Conservation (phyloP, 2,113 vertebrate species). For the Tetrax tetrax region DNA sequence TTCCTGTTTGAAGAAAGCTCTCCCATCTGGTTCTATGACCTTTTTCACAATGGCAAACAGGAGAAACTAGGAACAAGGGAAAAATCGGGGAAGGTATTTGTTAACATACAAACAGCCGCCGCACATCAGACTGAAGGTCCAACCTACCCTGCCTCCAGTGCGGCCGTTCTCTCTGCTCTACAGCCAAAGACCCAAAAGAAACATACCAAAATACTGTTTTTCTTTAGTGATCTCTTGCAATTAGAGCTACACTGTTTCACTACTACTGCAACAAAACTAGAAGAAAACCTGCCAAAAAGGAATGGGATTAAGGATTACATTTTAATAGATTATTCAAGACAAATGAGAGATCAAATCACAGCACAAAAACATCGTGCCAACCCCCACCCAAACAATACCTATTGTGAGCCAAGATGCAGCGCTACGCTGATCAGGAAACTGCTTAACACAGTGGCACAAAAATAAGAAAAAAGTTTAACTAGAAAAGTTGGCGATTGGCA, state of each 20-base stretch:
- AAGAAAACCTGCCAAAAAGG: background rate
- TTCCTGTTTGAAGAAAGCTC: background rate
- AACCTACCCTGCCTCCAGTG: background rate
- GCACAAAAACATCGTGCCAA: background rate
- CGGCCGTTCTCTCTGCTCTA: background rate
- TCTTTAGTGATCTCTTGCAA: background rate
- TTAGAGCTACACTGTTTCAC: background rate
- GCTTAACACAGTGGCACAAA: background rate
- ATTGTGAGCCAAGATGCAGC: slow-evolving; percentile 11
- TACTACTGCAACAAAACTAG: background rate
- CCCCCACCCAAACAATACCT: background rate
- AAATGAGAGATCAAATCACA: background rate
- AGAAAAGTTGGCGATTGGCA: background rate
- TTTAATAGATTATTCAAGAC: background rate
- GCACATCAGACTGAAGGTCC: background rate
- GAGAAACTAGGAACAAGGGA: background rate
- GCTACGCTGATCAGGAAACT: background rate
- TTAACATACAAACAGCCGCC: background rate
- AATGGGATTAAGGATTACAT: background rate
- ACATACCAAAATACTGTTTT: background rate
- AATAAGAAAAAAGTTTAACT: background rate
- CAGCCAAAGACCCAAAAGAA: background rate
- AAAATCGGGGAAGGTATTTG: background rate
- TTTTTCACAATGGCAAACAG: background rate
- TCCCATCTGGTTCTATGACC: background rate